A percentile compares a stretch with the other conserved stretches of the same genome.
Evolutionary conservation across 2,888 invertebrate species (phyloP).

Genomic region (Aethes cnicana): DNA sequence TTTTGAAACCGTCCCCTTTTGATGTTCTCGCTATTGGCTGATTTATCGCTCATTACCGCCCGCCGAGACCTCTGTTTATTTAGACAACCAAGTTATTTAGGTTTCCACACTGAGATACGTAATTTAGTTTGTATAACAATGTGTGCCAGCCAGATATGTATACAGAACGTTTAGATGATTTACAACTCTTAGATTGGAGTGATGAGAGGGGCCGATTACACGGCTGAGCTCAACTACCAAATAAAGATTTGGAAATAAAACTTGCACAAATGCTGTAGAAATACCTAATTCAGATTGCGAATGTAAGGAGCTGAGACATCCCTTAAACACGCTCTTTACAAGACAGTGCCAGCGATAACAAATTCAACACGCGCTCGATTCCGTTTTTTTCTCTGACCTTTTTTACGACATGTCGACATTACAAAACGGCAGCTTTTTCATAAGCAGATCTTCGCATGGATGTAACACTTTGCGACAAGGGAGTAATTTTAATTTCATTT

Average conservation of each 20-base stretch:
- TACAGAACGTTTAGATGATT: constrained; percentile 19
- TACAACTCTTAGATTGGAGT: too few relatives aligned
- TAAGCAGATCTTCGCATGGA: constrained; percentile 41
- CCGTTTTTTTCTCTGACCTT: constrained; percentile 54
- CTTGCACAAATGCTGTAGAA: constrained; percentile 58
- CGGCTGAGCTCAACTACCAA: constrained; percentile 35
- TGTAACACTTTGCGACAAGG: constrained; percentile 37
- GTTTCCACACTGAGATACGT: constrained; percentile 37
- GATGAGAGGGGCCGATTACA: too few relatives aligned
- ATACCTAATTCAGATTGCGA: constrained; percentile 63
- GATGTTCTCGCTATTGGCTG: constrained; percentile 51
- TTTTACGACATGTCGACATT: constrained; percentile 51
- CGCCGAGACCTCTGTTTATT: constrained; percentile 44
- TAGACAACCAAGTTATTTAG: constrained; percentile 46
- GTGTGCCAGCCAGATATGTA: constrained; percentile 9
- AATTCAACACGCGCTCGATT: constrained; percentile 64
- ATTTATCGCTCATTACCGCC: constrained; percentile 54
- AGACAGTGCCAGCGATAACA: constrained; percentile 63
- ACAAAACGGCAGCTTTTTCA: constrained; percentile 45
- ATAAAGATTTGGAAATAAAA: constrained; percentile 62
- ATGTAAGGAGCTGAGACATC: constrained; percentile 52
- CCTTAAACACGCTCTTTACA: constrained; percentile 55
- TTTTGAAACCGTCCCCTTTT: constrained; percentile 47
- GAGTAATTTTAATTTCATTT: constrained; percentile 50
- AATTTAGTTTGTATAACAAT: constrained; percentile 26